Evolutionary conservation across 2,888 invertebrate species (phyloP), one percentile per base, ranked within the genome.

Genomic region (Tipula lateralis): DNA sequence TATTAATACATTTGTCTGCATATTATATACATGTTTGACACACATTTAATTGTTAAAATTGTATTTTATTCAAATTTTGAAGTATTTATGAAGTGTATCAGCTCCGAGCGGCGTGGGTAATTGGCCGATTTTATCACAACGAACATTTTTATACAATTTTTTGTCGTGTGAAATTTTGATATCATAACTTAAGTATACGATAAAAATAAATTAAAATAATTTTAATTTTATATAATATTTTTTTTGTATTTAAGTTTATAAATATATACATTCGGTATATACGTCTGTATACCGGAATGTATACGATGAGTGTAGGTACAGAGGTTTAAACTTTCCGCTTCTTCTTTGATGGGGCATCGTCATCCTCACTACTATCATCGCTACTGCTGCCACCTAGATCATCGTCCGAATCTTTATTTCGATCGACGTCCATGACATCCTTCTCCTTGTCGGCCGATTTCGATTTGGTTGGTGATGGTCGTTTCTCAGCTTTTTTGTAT

Each of bases 401-500:
- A 30, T 82, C 32, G 6, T 82, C 82, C n/a, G 82, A 82, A 82
- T 32, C 32, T 16, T 66, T 66, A 66, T 66, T 66, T 7, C 24
- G 2, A 9, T 66, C 66, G 12, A 66, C 66, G 1, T 66, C 66
- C 66, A 66, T 66, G 2, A 13, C 5, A 2, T 66, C 24, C 2
- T 4, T 16, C 5, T 16, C 44, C 24, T 66, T 66, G 19, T 66
- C 66, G 2, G 9, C 66, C 66, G 82, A 82, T 13, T 29, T 81
- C 5, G 81, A 81, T 30, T 82, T 29, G 5, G 19, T 19, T 3
- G 83, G 34, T 19, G 83, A 83, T 83, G 83, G 34, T 90, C 92
- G 86, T 90, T 91, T 86, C 90, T 88, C 84, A 87, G 90, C 24
- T 85, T 87, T 87, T n/a, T 44, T 84, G 83, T 87, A 86, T 32